These are phyloP conservation scores for Petrocephalus sullivani DNA, from an alignment of 2,797 vertebrate species.

Conservation along the genomic window DNA sequence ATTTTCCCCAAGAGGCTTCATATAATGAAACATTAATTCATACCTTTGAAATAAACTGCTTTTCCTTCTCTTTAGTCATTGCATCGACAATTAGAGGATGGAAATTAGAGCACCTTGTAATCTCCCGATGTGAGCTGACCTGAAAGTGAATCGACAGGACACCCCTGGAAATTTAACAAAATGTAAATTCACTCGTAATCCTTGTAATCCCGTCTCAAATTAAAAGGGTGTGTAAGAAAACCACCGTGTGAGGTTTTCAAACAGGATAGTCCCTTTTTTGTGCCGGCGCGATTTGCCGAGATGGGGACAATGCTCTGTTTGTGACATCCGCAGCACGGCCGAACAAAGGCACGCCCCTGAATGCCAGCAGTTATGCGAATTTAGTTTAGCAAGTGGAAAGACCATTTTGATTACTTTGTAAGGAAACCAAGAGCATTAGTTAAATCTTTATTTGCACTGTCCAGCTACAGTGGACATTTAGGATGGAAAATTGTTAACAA, in stretches of 20 bases:
- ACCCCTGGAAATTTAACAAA: constrained; percentile 15
- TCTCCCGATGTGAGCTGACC: not conserved
- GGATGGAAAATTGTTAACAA: not conserved
- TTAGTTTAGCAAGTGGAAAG: not conserved
- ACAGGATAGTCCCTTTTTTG: constrained; percentile 11
- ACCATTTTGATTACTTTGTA: not conserved
- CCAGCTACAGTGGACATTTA: not conserved
- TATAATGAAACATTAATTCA: not conserved
- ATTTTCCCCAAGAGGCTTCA: not conserved
- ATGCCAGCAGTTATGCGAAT: not conserved
- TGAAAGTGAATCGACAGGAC: constrained; percentile 8
- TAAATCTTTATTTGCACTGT: not conserved
- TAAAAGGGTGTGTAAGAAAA: constrained; percentile 3
- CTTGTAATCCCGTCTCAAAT: constrained; percentile 19
- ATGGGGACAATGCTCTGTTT: constrained; percentile 16
- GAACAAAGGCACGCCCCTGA: constrained; percentile 3
- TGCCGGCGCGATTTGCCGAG: constrained; percentile 9
- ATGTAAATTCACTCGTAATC: constrained; percentile 24
- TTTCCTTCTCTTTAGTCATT: not conserved
- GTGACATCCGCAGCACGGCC: not conserved
- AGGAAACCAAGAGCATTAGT: not conserved
- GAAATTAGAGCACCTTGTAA: not conserved
- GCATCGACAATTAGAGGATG: not conserved
- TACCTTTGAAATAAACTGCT: not conserved
- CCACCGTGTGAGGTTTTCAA: constrained; percentile 12